These are phyloP conservation scores for Macrosteles quadrilineatus DNA, from an alignment of 1,140 invertebrate species.

Conservation along the genomic window DNA sequence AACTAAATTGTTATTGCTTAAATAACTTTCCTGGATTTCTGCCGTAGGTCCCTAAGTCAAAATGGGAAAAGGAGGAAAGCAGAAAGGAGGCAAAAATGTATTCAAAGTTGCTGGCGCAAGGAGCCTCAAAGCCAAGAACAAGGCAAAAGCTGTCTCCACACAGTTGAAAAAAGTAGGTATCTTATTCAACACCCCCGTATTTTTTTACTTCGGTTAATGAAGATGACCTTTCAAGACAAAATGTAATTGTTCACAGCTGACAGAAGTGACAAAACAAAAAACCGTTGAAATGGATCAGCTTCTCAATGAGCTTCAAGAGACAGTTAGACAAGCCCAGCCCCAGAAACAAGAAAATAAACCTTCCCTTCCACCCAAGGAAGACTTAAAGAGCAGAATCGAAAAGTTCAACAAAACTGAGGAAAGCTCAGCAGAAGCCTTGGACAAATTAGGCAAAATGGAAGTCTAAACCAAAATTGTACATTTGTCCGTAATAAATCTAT, in stretches of 20 bases:
- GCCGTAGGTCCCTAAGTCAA: conserved; percentile 24
- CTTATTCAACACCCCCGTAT: conserved; percentile 25
- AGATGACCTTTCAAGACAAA: too few species aligned
- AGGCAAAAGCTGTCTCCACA: conserved; percentile 50
- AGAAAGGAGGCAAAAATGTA: conserved; percentile 52
- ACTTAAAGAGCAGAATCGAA: conserved; percentile 29
- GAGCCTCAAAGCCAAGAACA: conserved; percentile 54
- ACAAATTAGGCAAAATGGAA: conserved; percentile 36
- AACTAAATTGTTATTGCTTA: conserved; percentile 28
- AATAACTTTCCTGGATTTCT: conserved; percentile 27
- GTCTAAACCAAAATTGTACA: conserved; percentile 1
- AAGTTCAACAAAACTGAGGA: conserved; percentile 31
- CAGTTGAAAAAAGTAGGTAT: conserved; percentile 52
- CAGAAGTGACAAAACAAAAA: conserved; percentile 41
- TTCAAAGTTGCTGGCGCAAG: conserved; percentile 57
- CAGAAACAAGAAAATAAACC: conserved; percentile 31
- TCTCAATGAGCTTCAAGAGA: conserved; percentile 44
- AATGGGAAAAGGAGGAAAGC: conserved; percentile 29
- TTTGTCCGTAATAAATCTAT: background rate
- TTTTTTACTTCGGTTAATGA: background rate
- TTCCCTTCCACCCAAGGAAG: background rate
- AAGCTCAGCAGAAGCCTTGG: conserved; percentile 39
- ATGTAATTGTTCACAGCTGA: conserved; percentile 30
- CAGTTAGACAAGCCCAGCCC: conserved; percentile 36
- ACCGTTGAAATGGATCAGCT: conserved; percentile 44